Evolutionary conservation across 2,113 vertebrate species (phyloP).

Genomic region (Danio rerio): GRCz12tu NC_133193.1:44124501-44125000

Average conservation of each 20-base stretch:
- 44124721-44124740: conserved; percentile 95
- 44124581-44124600: conserved; percentile 65
- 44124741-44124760: conserved; percentile 90
- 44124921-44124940: conserved; percentile 90
- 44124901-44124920: conserved; percentile 88
- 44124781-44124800: conserved; percentile 94
- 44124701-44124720: conserved; percentile 94
- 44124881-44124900: conserved; percentile 93
- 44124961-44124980: conserved; percentile 85
- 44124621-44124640: conserved; percentile 92
- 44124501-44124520: conserved; percentile 46
- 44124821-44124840: conserved; percentile 96
- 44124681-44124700: conserved; percentile 96
- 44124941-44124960: conserved; percentile 84
- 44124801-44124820: conserved; percentile 94
- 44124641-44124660: conserved; percentile 83
- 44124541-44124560: conserved; percentile 50
- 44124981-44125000: conserved; percentile 26
- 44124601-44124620: conserved; percentile 95
- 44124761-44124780: conserved; percentile 83
- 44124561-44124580: conserved; percentile 40
- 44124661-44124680: conserved; percentile 83
- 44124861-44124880: conserved; percentile 94
- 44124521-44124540: conserved; percentile 52
- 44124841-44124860: conserved; percentile 98